phyloP scores from a whole-genome alignment of 2,888 invertebrate species.

The Baccha elongata region DNA sequence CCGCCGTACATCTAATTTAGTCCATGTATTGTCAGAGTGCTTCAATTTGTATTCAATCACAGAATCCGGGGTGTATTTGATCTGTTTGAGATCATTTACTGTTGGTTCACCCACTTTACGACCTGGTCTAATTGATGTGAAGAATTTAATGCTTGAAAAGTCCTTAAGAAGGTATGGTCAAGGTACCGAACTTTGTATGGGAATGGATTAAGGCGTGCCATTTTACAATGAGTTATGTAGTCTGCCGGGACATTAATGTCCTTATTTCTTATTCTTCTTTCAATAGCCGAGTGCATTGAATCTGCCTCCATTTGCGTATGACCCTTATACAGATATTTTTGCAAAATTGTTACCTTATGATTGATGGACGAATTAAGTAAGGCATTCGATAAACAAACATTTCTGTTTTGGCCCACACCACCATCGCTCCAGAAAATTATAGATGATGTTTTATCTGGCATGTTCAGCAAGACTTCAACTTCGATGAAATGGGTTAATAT shows the following conservation, averaged over 20 bases:
- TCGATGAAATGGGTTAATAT: neutral
- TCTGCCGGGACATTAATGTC: too few species aligned
- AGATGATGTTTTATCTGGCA: neutral
- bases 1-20: neutral
- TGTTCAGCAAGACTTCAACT: too few species aligned
- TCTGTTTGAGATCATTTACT: neutral
- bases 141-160: constrained; percentile 1
- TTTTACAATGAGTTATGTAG: constrained; percentile 8
- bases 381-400: neutral
- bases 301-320: constrained; percentile 31
- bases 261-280: constrained; percentile 5
- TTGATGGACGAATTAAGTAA: neutral
- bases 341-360: too few species aligned
- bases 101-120: constrained; percentile 16
- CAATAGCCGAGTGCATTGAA: constrained; percentile 24
- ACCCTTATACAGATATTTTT: too few species aligned
- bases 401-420: constrained; percentile 2
- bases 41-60: neutral
- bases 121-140: constrained; percentile 10
- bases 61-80: too few species aligned
- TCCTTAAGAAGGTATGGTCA: constrained; percentile 29
- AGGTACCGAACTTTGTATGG: constrained; percentile 24
- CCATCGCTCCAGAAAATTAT: constrained; percentile 9
- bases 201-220: neutral
- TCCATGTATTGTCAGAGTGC: neutral